Base-by-base conservation (phyloP, 2,888 invertebrate species). In the Drosophila engyochracea region DNA sequence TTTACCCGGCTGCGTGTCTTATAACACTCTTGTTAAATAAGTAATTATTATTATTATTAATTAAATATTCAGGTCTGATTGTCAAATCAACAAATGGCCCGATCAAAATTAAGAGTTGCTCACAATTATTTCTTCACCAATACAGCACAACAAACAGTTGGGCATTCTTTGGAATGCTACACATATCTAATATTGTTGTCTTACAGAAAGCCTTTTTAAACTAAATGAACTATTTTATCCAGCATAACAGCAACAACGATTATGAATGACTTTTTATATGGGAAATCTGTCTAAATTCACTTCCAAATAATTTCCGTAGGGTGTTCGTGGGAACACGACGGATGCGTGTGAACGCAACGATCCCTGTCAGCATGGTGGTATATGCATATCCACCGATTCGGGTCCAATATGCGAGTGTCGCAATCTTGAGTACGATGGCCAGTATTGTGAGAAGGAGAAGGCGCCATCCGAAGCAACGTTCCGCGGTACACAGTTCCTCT, bases 361-460 rank as follows among this genome's bases (percentile, higher is more conserved):
- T 94, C 98, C 98, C 0, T 99, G 99, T 94, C 97, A 97, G 92
- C 98, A 99, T 91, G 97, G 97, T 5, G 99, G 99, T 22, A 97
- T 98, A 85, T 99, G 99, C 94, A 98, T 98, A 94, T 98, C 97
- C 85, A 98, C 98, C 5, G 98, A 99, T 93, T 97, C 96, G 78
- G 99, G 99, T 28, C 97, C 98, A 53, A 96, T 97, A 92, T 99
- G 99, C 95, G 98, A 99, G 94, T 99, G 99, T 93, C 95, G 97
- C 37, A 97, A 97, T 91, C 96, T 97, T 28, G 98, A 99, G 94
- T 99, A 96, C 93, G 97, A 98, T 93, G 99, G 99, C 37, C 96
- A 97, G 85, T 97, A 96, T 94, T 99, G 99, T 94, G 98, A 99
- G 94, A 96, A 97, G 96, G 98, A 98, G 92, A 98, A 97, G 94